A percentile compares a stretch with the other conserved stretches of the same genome.
Evolutionary conservation across 30 jellyfish, hydroid and myxozoan genomes (phyloP).

Genomic region (Turritopsis dohrnii): DNA sequence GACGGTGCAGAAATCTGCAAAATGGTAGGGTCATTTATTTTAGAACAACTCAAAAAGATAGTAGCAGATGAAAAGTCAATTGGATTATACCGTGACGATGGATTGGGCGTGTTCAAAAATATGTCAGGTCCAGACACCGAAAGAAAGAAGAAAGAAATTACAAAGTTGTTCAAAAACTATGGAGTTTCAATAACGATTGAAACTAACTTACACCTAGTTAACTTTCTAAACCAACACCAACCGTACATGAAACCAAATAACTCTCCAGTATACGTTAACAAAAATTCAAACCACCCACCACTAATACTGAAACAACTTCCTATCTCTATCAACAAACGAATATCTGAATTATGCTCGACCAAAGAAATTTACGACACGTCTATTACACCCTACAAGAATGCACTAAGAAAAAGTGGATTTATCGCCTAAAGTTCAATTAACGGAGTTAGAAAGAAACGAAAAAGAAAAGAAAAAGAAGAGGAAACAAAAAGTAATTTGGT

Average conservation of each 20-base stretch:
- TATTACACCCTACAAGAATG: not conserved
- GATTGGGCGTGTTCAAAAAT: not conserved
- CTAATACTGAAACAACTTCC: constrained; percentile 1
- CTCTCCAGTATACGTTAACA: not conserved
- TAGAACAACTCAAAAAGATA: too few relatives aligned
- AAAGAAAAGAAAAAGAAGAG: not conserved
- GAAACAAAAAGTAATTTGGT: not conserved
- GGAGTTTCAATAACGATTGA: not conserved
- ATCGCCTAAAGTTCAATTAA: not conserved
- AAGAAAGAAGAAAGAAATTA: not conserved
- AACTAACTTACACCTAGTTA: not conserved
- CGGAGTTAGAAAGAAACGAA: not conserved
- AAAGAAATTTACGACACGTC: not conserved
- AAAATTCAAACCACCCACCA: constrained; percentile 5
- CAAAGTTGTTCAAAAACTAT: too few relatives aligned
- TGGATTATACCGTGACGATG: constrained; percentile 3
- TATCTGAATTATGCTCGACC: not conserved
- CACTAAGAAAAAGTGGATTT: not conserved
- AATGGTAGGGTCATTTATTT: too few relatives aligned
- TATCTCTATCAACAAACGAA: constrained; percentile 1
- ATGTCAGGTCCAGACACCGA: not conserved
- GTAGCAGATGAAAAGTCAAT: too few relatives aligned
- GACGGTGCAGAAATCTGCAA: too few relatives aligned
- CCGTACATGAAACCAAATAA: constrained; percentile 11
- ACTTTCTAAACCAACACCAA: not conserved